Base-by-base conservation (phyloP, 2,797 vertebrate genomes). In the Selene dorsalis region DNA sequence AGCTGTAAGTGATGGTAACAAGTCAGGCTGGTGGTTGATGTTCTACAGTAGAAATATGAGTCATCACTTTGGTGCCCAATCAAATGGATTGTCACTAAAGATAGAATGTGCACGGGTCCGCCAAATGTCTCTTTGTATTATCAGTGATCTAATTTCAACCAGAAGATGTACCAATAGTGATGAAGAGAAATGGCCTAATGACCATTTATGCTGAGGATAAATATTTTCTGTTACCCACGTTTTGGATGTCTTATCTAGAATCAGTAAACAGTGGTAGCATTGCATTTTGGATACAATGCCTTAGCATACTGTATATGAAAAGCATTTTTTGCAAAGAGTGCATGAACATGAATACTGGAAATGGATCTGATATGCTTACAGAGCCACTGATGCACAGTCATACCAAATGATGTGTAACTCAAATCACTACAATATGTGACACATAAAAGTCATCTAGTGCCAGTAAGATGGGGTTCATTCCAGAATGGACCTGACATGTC, bases 331-430 rank as follows among this genome's bases (percentile, higher is more conserved):
- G 84, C 69, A 84, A 50, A 76, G 32, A 82, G 90, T 87, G 91
- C 89, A 95, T 95, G 94, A 87, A 86, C 74, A 95, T 94, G 92
- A 84, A 90, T 79, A 91, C 72, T 89, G 80, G 69, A 86, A 89
- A 95, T 95, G 94, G 91, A 84, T 91, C 84, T 90, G 91, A 89
- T 89, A 86, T 89, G 90, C 62, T 90, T 79, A 88, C 84, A 85
- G 83, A 86, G 84, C 72, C 82, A 92, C 74, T 84, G 77, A 87
- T 85, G 87, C 84, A 72, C 80, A 86, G 65, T 84, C 91, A 92
- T 91, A 91, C 87, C 83, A 73, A 84, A 90, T 87, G 84, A 91
- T 81, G 80, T 74, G 67, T 70, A 82, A 80, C 65, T 83, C 14
- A 80, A 82, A 58, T 69, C 68, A 89, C 74, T 83, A 75, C 66